Evolutionary conservation across 2,113 vertebrate species (phyloP).

Genomic region (Tauraco erythrolophus): DNA sequence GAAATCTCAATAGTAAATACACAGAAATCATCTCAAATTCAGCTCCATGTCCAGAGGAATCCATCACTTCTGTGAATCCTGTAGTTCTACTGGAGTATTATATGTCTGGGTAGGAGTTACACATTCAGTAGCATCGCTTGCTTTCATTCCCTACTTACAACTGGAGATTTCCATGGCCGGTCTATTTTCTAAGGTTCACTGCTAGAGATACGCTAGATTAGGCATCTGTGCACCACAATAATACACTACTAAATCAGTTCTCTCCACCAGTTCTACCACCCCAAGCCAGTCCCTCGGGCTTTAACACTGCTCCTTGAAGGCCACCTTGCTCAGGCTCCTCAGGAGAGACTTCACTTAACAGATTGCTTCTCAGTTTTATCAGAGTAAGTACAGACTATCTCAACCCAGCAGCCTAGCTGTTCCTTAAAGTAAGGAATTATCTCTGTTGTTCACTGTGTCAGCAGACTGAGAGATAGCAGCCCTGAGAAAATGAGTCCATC

Average conservation of each 20-base stretch:
- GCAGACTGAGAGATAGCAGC: background rate
- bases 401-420: background rate
- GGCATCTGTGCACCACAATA: background rate
- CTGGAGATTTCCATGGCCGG: background rate
- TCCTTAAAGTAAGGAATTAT: background rate
- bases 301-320: background rate
- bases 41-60: background rate
- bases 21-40: background rate
- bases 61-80: background rate
- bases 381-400: background rate
- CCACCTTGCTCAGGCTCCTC: background rate
- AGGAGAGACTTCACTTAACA: background rate
- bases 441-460: background rate
- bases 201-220: background rate
- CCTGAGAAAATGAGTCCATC: background rate
- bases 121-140: background rate
- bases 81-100: background rate
- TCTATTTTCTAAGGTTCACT: background rate
- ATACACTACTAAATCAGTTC: background rate
- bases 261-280: background rate
- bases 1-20: background rate
- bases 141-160: background rate
- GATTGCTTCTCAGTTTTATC: conserved; percentile 5
- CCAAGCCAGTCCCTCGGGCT: background rate
- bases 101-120: background rate